These are phyloP conservation scores for Gryon sp. DNA, from an alignment of 1,140 invertebrate species.

Conservation along the genomic window DNA sequence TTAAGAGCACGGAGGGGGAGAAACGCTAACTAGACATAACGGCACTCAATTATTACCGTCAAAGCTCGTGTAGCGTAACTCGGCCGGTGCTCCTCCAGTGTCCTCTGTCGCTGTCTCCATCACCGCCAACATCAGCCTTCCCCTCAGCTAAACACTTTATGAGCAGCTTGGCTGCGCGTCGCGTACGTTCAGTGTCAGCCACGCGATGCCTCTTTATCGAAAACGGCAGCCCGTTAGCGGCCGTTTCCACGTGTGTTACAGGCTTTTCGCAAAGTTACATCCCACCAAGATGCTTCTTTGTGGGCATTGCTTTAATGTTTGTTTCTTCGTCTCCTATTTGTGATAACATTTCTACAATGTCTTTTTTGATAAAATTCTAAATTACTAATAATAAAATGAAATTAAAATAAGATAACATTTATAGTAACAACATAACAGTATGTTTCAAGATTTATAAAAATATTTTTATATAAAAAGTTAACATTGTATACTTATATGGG, in stretches of 20 bases:
- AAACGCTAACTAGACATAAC: constrained; percentile 78
- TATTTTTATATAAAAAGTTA: too few relatives aligned
- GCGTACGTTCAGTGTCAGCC: constrained; percentile 76
- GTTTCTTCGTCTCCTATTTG: too few relatives aligned
- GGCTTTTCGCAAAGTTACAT: background rate
- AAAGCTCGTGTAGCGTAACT: constrained; percentile 78
- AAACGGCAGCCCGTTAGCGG: constrained; percentile 77
- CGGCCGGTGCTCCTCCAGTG: constrained; percentile 58
- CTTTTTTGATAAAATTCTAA: too few relatives aligned
- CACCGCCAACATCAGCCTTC: constrained; percentile 68
- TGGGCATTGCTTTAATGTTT: too few relatives aligned
- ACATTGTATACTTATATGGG: too few relatives aligned
- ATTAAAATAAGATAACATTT: too few relatives aligned
- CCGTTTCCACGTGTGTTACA: constrained; percentile 38
- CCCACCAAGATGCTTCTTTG: too few relatives aligned
- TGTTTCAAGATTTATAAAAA: too few relatives aligned
- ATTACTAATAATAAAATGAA: too few relatives aligned
- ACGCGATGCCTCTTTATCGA: constrained; percentile 75
- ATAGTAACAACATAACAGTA: too few relatives aligned
- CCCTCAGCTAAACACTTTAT: constrained; percentile 79
- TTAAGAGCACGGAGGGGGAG: constrained; percentile 31
- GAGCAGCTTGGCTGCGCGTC: constrained; percentile 78
- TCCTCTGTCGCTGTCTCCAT: constrained; percentile 61
- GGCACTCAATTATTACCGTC: constrained; percentile 80
- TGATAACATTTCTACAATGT: too few relatives aligned